Conservation (phyloP, 1,140 invertebrate genomes). For the Drusus annulatus region DNA sequence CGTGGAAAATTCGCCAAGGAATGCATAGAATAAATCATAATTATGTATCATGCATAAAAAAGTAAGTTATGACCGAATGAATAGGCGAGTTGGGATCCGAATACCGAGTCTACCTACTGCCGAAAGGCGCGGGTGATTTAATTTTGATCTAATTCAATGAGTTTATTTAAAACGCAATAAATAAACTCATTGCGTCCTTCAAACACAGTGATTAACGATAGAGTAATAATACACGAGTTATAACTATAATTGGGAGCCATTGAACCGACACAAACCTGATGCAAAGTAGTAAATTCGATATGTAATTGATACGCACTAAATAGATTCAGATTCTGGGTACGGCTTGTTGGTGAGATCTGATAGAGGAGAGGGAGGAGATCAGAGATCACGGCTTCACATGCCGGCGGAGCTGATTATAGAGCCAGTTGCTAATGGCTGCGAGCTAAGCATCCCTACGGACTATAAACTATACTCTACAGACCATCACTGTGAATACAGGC, state of each 20-base stretch:
- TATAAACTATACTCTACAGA: neutral
- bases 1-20: no score
- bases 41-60: no score
- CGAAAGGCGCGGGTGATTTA: neutral
- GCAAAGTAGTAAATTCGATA: neutral
- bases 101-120: no score
- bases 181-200: constrained; percentile 14
- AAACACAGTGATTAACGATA: neutral
- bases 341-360: neutral
- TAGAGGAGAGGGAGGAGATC: constrained; percentile 12
- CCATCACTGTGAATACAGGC: no score
- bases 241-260: constrained; percentile 7
- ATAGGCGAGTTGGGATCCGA: no score
- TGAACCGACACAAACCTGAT: constrained; percentile 20
- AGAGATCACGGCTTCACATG: neutral
- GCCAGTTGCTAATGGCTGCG: neutral
- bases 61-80: no score
- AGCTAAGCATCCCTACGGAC: neutral
- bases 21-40: no score
- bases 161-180: constrained; percentile 26
- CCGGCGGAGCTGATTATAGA: constrained; percentile 5
- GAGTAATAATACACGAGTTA: constrained; percentile 5
- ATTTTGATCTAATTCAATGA: constrained; percentile 8
- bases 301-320: constrained; percentile 18
- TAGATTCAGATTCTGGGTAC: neutral